Conservation (phyloP, 2,888 invertebrate genomes). For the Heliconius ismenius region DNA sequence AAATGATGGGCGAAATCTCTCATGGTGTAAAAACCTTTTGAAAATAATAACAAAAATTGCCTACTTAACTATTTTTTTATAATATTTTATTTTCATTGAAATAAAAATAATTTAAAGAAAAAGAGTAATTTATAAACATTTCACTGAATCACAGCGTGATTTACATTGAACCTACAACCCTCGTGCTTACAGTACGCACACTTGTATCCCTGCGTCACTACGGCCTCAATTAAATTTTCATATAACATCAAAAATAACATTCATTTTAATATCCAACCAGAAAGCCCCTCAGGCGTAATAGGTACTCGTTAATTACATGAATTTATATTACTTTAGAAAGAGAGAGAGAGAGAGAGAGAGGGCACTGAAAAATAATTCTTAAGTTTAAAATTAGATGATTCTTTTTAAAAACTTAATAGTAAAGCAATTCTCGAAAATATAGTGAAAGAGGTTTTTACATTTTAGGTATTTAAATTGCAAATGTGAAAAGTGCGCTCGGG, state of each 20-base stretch:
- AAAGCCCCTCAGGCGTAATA: conserved; percentile 10
- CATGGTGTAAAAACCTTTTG: too few species aligned
- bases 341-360: neutral
- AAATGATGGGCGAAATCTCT: too few species aligned
- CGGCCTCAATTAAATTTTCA: neutral
- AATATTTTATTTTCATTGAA: too few species aligned
- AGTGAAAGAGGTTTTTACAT: conserved; percentile 36
- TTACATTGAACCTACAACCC: too few species aligned
- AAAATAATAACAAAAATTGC: too few species aligned
- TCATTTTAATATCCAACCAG: conserved; percentile 5
- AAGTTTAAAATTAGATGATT: conserved; percentile 28
- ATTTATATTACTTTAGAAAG: conserved; percentile 5
- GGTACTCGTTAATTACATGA: conserved; percentile 17
- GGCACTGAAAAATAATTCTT: conserved; percentile 7
- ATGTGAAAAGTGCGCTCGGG: conserved; percentile 37
- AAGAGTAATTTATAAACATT: too few species aligned
- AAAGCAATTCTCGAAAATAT: conserved; percentile 38
- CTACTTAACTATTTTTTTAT: too few species aligned
- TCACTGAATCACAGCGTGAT: too few species aligned
- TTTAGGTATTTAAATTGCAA: conserved; percentile 41
- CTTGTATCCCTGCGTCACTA: neutral
- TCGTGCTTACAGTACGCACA: too few species aligned
- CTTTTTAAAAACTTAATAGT: conserved; percentile 30
- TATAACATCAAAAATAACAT: conserved; percentile 16
- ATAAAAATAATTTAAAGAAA: too few species aligned